phyloP scores from a whole-genome alignment of 2,797 vertebrate species.

The Morelia viridis region DNA sequence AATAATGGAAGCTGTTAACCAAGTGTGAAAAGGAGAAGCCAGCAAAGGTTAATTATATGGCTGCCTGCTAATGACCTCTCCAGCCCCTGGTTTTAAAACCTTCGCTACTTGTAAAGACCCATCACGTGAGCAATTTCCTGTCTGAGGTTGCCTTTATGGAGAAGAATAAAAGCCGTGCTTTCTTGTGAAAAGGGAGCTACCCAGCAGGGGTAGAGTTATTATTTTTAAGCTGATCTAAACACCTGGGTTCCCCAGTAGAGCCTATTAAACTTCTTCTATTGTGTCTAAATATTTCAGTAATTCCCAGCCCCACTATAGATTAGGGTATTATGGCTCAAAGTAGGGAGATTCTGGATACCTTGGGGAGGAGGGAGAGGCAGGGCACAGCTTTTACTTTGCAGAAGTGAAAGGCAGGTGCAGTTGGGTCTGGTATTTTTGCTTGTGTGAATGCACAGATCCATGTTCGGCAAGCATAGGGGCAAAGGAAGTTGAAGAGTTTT shows the following conservation, averaged over 20 bases:
- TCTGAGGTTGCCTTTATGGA: conserved; percentile 83
- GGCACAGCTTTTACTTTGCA: conserved; percentile 53
- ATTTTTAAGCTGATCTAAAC: conserved; percentile 90
- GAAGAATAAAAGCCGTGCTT: conserved; percentile 81
- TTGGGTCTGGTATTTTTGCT: neutral
- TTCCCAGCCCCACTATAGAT: conserved; percentile 75
- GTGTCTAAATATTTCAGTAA: conserved; percentile 82
- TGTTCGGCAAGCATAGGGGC: neutral
- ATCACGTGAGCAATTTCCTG: conserved; percentile 92
- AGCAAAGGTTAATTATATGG: conserved; percentile 86
- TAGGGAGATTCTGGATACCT: conserved; percentile 44
- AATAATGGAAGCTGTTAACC: conserved; percentile 82
- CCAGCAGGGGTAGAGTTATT: conserved; percentile 81
- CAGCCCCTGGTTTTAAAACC: conserved; percentile 78
- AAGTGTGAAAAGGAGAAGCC: conserved; percentile 84
- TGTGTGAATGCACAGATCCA: neutral
- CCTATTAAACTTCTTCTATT: conserved; percentile 80
- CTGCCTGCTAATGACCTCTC: conserved; percentile 84
- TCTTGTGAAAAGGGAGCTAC: conserved; percentile 81
- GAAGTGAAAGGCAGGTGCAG: neutral
- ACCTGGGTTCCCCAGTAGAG: conserved; percentile 82
- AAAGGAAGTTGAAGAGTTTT: neutral
- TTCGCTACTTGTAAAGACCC: conserved; percentile 83
- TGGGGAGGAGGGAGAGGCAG: conserved; percentile 49
- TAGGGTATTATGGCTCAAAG: conserved; percentile 70